Percentiles rank a stretch among this genome's conserved stretches.
Evolutionary conservation across 2,888 invertebrate species (phyloP).

Genomic region (Neria commutata): DNA sequence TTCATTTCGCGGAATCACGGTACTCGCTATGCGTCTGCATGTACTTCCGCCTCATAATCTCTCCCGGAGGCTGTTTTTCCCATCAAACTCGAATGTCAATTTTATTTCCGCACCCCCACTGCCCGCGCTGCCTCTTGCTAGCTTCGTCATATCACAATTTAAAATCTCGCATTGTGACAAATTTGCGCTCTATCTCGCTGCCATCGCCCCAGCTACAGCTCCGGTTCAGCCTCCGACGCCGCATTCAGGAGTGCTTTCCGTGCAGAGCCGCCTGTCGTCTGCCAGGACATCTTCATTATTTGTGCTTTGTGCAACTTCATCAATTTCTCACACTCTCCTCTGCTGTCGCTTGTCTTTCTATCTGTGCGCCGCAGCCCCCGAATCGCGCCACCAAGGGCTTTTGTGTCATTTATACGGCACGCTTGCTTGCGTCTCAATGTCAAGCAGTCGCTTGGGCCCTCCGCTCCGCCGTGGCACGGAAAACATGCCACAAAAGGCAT

Average conservation of each 20-base stretch:
- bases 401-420: not conserved
- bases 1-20: not conserved
- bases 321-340: not conserved
- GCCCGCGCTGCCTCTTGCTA: not conserved
- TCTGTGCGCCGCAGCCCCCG: not conserved
- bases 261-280: not conserved
- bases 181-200: conserved; percentile 46
- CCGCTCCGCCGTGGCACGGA: not conserved
- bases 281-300: not conserved
- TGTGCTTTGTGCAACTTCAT: not conserved
- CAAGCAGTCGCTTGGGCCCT: not conserved
- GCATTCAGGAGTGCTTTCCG: too few species aligned
- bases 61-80: not conserved
- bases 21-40: too few species aligned
- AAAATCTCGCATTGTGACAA: conserved; percentile 44
- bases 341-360: conserved; percentile 10
- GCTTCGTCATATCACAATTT: conserved; percentile 36
- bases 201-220: conserved; percentile 12
- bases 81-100: not conserved
- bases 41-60: too few species aligned
- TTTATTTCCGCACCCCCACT: not conserved
- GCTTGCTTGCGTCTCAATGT: conserved; percentile 9
- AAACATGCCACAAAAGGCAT: conserved; percentile 7
- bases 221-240: not conserved
- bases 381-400: too few species aligned